phyloP scores from a whole-genome alignment of 2,797 vertebrate genomes.

The Mastacembelus armatus region DNA sequence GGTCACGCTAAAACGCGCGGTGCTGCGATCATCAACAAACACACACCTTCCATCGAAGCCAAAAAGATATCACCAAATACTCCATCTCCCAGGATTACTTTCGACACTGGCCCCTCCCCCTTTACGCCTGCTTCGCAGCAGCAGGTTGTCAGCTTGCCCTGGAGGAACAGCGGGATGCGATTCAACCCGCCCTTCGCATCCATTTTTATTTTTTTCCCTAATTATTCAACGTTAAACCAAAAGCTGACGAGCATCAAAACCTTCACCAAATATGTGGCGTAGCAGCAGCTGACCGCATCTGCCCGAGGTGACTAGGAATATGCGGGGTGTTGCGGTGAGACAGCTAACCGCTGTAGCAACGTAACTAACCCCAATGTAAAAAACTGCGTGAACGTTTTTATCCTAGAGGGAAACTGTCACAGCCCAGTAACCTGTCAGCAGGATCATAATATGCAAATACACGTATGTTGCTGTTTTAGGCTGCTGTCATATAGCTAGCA shows the following conservation, averaged over 20 bases:
- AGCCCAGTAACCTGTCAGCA: conserved; percentile 8
- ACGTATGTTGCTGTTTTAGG: not conserved
- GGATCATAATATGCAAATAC: not conserved
- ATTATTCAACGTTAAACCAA: conserved; percentile 8
- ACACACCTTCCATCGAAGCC: not conserved
- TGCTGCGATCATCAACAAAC: not conserved
- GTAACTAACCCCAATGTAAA: conserved; percentile 3
- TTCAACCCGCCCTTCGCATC: conserved; percentile 45
- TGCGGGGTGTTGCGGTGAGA: conserved; percentile 14
- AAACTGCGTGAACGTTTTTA: conserved; percentile 3
- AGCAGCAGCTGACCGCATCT: conserved; percentile 53
- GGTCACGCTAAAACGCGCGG: accelerated
- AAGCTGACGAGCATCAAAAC: not conserved
- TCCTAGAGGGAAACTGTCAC: conserved; percentile 2
- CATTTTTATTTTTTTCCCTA: conserved; percentile 13
- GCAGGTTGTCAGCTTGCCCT: conserved; percentile 46
- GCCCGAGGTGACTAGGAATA: conserved; percentile 50
- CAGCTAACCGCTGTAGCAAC: conserved; percentile 33
- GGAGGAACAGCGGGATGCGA: conserved; percentile 52
- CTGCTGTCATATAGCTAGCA: not conserved
- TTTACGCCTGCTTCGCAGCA: conserved; percentile 4
- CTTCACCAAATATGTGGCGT: conserved; percentile 54
- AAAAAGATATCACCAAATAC: not conserved
- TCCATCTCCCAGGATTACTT: conserved; percentile 55
- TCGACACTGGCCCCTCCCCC: conserved; percentile 32